A percentile compares a stretch with the other conserved stretches of the same genome.
These are phyloP conservation scores for Phortica magna DNA, from an alignment of 2,888 invertebrate species.

Conservation along the genomic window DNA sequence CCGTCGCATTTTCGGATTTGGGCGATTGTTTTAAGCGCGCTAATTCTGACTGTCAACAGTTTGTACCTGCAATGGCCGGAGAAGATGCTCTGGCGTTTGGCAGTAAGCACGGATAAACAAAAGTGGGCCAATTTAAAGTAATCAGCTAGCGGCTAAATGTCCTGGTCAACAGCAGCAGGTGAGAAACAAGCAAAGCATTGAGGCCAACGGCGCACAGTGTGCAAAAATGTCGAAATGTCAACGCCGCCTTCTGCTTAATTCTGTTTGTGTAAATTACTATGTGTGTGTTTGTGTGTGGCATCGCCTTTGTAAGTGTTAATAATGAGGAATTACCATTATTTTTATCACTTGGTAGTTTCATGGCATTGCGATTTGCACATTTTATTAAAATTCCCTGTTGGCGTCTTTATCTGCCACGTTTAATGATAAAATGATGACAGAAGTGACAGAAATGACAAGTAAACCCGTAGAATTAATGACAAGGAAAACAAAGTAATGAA, in stretches of 20 bases:
- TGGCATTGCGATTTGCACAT: constrained; percentile 51
- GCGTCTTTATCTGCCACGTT: constrained; percentile 51
- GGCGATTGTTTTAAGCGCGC: constrained; percentile 30
- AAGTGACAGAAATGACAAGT: constrained; percentile 58
- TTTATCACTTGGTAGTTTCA: constrained; percentile 45
- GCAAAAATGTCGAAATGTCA: constrained; percentile 38
- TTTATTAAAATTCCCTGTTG: constrained; percentile 57
- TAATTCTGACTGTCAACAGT: constrained; percentile 47
- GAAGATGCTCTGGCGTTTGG: not conserved
- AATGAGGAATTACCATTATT: constrained; percentile 50
- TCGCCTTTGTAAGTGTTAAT: constrained; percentile 46
- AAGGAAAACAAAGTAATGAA: constrained; percentile 51
- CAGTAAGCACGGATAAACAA: constrained; percentile 9
- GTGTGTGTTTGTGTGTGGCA: not conserved
- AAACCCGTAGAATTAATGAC: constrained; percentile 59
- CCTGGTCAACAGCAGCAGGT: not conserved
- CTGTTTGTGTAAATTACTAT: not conserved
- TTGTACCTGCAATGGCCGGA: not conserved
- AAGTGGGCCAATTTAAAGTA: constrained; percentile 32
- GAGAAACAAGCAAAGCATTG: not conserved
- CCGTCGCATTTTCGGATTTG: constrained; percentile 41
- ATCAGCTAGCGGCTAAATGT: constrained; percentile 27
- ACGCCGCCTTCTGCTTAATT: not conserved
- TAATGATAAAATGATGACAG: constrained; percentile 62
- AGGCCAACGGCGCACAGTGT: not conserved